Percentiles rank a stretch among this genome's conserved stretches.
These are phyloP conservation scores for Drosophila kanapiae DNA, from an alignment of 1,140 invertebrate genomes.

Conservation along the genomic window DNA sequence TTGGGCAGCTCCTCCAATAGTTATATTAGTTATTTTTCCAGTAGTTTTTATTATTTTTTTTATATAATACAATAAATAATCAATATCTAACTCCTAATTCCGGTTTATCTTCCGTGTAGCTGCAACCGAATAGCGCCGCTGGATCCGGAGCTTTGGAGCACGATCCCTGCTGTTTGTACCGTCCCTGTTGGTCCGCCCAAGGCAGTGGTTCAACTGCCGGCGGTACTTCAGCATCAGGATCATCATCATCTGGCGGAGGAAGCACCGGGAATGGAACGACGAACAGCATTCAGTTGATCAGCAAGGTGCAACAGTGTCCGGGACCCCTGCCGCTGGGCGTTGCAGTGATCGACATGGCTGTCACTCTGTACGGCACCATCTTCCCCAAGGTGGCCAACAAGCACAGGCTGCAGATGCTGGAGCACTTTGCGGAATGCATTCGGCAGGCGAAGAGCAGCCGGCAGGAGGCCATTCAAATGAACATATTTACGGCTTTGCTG, in stretches of 20 bases:
- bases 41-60: neutral
- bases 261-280: conserved; percentile 9
- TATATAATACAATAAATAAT: neutral
- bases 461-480: conserved; percentile 98
- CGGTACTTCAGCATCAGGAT: conserved; percentile 4
- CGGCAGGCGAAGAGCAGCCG: conserved; percentile 95
- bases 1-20: neutral
- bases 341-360: conserved; percentile 97
- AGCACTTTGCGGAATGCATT: conserved; percentile 98
- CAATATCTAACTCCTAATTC: neutral
- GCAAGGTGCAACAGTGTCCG: conserved; percentile 80
- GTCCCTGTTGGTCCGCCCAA: conserved; percentile 83
- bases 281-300: conserved; percentile 83
- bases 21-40: neutral
- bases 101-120: conserved; percentile 86
- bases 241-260: conserved; percentile 11
- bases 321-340: conserved; percentile 98
- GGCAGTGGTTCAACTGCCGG: conserved; percentile 85
- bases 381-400: conserved; percentile 98
- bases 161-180: conserved; percentile 96
- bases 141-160: conserved; percentile 98
- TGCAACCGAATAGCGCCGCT: conserved; percentile 96
- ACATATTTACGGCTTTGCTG: conserved; percentile 97
- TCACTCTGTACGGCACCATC: conserved; percentile 96
- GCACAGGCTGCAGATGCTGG: conserved; percentile 97